A percentile compares a stretch with the other conserved stretches of the same genome.
phyloP scores from a whole-genome alignment of 2,888 invertebrate genomes.

The Pegoplata infirma region DNA sequence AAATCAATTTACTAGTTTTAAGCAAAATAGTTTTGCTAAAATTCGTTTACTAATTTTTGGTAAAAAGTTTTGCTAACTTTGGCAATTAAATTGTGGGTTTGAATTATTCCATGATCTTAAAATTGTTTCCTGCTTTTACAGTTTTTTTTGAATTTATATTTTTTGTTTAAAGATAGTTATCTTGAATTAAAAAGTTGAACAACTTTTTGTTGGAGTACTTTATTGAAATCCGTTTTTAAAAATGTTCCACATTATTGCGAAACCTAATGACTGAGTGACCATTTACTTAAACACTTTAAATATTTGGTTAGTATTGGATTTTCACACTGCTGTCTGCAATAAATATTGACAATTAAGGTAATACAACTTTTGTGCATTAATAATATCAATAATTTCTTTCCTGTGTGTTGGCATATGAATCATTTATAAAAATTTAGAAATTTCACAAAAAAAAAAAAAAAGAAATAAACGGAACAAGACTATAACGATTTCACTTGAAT shows the following conservation, averaged over 20 bases:
- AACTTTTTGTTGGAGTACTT: too few relatives aligned
- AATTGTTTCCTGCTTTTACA: too few relatives aligned
- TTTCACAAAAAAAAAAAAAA: conserved; percentile 33
- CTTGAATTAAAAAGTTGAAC: too few relatives aligned
- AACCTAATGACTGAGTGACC: too few relatives aligned
- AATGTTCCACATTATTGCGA: conserved; percentile 25
- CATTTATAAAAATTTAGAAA: conserved; percentile 49
- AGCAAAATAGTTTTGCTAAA: too few relatives aligned
- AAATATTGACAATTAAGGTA: conserved; percentile 40
- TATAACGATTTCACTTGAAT: conserved; percentile 44
- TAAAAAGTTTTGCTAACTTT: too few relatives aligned
- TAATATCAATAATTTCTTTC: conserved; percentile 35
- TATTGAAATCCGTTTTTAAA: conserved; percentile 33
- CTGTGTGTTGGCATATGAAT: conserved; percentile 44
- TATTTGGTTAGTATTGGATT: background rate
- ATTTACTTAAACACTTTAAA: background rate
- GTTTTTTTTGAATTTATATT: too few relatives aligned
- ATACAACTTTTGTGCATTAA: conserved; percentile 52
- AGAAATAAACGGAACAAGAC: conserved; percentile 31
- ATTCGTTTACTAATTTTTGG: too few relatives aligned
- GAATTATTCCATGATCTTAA: too few relatives aligned
- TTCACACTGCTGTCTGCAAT: conserved; percentile 9
- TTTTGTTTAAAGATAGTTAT: too few relatives aligned
- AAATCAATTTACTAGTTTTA: too few relatives aligned
- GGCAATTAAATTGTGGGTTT: too few relatives aligned